These are phyloP conservation scores for Camelus bactrianus DNA, from an alignment of 2,113 vertebrate genomes.

Conservation along the genomic window DNA sequence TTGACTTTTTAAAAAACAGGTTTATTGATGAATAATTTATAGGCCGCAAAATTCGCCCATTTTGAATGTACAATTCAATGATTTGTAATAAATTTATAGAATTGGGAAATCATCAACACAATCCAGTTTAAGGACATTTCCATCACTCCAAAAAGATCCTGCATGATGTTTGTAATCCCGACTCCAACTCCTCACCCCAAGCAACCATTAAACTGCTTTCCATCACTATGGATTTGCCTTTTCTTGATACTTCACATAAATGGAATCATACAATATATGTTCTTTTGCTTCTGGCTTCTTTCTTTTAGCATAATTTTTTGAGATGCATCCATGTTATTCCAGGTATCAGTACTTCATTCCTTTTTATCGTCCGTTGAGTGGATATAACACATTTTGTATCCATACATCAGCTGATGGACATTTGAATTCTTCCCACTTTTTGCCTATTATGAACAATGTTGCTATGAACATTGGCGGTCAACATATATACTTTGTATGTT, in stretches of 20 bases:
- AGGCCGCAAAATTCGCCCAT: neutral
- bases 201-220: neutral
- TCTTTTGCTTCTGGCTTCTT: constrained; percentile 40
- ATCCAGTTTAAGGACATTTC: constrained; percentile 17
- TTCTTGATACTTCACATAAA: constrained; percentile 26
- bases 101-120: neutral
- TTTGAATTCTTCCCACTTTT: constrained; percentile 35
- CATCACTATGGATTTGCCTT: neutral
- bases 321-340: neutral
- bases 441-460: neutral
- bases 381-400: neutral
- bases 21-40: constrained; percentile 28
- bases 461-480: neutral
- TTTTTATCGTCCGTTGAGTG: neutral
- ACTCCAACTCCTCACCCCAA: neutral
- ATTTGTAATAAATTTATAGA: constrained; percentile 3
- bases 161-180: neutral
- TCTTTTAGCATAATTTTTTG: constrained; percentile 25
- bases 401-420: neutral
- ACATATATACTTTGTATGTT: neutral
- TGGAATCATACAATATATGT: neutral
- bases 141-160: neutral
- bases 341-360: neutral
- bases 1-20: neutral
- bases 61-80: neutral